phyloP scores from a whole-genome alignment of 1,140 invertebrate species.

The Nymphalis io region DNA sequence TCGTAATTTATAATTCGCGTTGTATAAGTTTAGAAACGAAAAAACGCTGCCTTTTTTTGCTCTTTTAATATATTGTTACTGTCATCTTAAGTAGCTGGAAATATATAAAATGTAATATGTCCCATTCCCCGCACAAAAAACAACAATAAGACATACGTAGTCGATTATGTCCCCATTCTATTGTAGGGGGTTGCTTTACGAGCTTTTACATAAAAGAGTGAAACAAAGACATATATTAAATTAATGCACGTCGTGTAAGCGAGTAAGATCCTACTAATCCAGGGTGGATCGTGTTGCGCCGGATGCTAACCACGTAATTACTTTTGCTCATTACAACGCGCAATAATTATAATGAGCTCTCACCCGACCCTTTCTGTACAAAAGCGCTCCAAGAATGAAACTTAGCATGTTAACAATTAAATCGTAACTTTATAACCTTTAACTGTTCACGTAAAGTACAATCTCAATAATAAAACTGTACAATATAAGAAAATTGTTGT shows the following conservation, averaged over 20 bases:
- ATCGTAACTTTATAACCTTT: slow-evolving; percentile 1
- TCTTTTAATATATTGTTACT: slow-evolving; percentile 3
- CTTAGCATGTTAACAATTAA: slow-evolving; percentile 12
- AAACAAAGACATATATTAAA: slow-evolving; percentile 71
- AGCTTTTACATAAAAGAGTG: slow-evolving; percentile 70
- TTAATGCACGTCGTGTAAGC: slow-evolving; percentile 67
- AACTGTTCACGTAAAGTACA: not conserved
- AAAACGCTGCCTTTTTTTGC: too few species aligned
- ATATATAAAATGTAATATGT: slow-evolving; percentile 50
- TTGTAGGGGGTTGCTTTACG: slow-evolving; percentile 70
- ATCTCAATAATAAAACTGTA: not conserved
- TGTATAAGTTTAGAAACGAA: too few species aligned
- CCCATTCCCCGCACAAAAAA: slow-evolving; percentile 46
- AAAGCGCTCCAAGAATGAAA: slow-evolving; percentile 10
- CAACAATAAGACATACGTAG: slow-evolving; percentile 65
- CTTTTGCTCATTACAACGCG: slow-evolving; percentile 64
- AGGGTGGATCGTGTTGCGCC: slow-evolving; percentile 56
- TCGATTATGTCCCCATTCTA: slow-evolving; percentile 66
- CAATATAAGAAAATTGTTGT: slow-evolving; percentile 7
- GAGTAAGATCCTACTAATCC: slow-evolving; percentile 70
- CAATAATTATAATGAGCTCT: slow-evolving; percentile 46
- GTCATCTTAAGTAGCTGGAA: slow-evolving; percentile 48
- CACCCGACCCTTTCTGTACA: slow-evolving; percentile 12
- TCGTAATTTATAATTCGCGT: too few species aligned
- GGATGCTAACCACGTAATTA: slow-evolving; percentile 73